Evolutionary conservation across 2,113 vertebrate genomes (phyloP).

Genomic region (Saccopteryx bilineata): DNA sequence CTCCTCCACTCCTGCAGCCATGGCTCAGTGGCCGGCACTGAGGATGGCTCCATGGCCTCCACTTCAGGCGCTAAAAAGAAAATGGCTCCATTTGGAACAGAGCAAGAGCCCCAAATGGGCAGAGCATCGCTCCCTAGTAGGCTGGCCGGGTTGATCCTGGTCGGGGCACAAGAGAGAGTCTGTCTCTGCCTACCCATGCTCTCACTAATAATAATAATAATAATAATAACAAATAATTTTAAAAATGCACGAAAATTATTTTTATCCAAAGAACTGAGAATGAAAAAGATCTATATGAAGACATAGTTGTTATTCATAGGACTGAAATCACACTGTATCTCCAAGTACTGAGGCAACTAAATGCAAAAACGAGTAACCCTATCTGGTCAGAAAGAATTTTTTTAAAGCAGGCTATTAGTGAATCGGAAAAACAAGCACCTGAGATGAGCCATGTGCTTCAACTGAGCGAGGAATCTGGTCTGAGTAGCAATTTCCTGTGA

Average conservation of each 20-base stretch:
- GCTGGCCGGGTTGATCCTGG: no score
- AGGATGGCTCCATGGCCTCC: no score
- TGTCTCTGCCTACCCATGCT: no score
- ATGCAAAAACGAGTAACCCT: not conserved
- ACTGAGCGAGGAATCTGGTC: not conserved
- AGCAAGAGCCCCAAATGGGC: no score
- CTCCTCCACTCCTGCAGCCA: no score
- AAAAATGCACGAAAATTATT: not conserved
- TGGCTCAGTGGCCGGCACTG: no score
- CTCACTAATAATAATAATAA: no score
- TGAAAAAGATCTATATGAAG: not conserved
- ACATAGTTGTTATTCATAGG: not conserved
- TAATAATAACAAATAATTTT: no score
- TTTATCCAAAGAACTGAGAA: not conserved
- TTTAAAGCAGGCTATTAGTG: not conserved
- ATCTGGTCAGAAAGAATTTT: not conserved
- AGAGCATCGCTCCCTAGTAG: no score
- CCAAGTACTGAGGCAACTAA: not conserved
- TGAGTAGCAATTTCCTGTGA: conserved; percentile 10
- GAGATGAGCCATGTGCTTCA: not conserved
- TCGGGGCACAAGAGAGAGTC: no score
- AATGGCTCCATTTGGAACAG: no score
- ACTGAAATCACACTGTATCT: conserved; percentile 4
- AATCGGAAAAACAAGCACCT: not conserved
- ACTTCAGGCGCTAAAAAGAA: no score